Evolutionary conservation across 2,113 vertebrate species (phyloP), one percentile per base, ranked within the genome.

Genomic region (Circaetus gallicus): DNA sequence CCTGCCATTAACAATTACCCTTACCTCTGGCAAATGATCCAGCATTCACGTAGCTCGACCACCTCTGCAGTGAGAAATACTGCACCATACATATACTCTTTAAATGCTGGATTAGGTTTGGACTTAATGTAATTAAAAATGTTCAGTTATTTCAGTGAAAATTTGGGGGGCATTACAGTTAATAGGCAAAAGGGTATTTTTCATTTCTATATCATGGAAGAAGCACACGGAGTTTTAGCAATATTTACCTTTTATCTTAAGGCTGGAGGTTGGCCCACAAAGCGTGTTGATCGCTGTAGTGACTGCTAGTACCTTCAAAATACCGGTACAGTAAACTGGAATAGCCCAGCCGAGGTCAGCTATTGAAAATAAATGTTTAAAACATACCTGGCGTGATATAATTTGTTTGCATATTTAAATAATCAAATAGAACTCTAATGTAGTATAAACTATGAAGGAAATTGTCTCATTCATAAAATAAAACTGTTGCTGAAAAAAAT

Each of bases 221-320:
- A 63, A 71, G 26, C 10, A 42, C 55, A 20, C 10, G 9, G 8
- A 3, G 17, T 36, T 65, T 58, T 36, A 36, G 42, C 16, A 26
- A 42, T 36, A 45, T 34, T 53, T 61, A 90, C 20, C 29, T 55
- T 47, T 47, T 25, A 12, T 7, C 6, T 40, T 53, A 40, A 62
- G 25, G 40, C 40, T 31, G 80, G 38, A 77, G 20, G 29, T 16
- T 26, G n/a, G 19, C 20, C 40, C 47, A 31, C 0, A 3, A 40
- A 25, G 24, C 1, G 0, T 20, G 20, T 9, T 47, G 42, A 15
- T 38, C 0, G 0, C 29, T 53, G 62, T 16, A 17, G 53, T 13
- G 34, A 61, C 29, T 2, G 4, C 47, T 34, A 21, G 47, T 52
- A 34, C 36, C 32, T 65, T 71, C 58, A 36, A 38, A 71, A 43